phyloP scores from a whole-genome alignment of 1,140 invertebrate genomes.

The Eubasilissa regina region DNA sequence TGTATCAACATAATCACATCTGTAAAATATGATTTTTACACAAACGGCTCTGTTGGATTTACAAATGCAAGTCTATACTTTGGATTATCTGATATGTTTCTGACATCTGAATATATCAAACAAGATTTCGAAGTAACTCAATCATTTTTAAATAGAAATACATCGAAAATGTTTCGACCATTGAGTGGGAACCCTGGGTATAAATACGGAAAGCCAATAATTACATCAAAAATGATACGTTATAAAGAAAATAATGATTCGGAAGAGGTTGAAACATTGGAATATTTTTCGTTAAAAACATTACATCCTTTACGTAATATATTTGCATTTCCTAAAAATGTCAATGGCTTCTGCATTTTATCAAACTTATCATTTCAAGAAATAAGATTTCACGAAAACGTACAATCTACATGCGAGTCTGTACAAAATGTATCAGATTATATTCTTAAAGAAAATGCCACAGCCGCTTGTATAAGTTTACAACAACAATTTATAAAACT shows the following conservation, averaged over 20 bases:
- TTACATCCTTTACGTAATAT: conserved; percentile 64
- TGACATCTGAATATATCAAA: conserved; percentile 63
- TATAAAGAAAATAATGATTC: conserved; percentile 58
- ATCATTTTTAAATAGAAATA: conserved; percentile 68
- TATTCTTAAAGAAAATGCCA: conserved; percentile 65
- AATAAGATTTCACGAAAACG: conserved; percentile 71
- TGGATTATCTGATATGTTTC: conserved; percentile 64
- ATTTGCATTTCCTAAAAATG: conserved; percentile 67
- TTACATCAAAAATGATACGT: conserved; percentile 68
- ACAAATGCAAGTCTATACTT: conserved; percentile 67
- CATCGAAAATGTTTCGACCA: conserved; percentile 63
- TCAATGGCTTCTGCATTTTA: conserved; percentile 66
- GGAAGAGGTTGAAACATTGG: conserved; percentile 60
- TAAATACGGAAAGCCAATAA: conserved; percentile 75
- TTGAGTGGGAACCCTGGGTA: conserved; percentile 83
- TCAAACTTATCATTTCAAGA: conserved; percentile 63
- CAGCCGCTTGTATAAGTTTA: conserved; percentile 66
- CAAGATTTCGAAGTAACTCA: conserved; percentile 72
- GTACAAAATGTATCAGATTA: conserved; percentile 55
- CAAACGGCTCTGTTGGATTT: conserved; percentile 75
- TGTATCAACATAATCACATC: conserved; percentile 70
- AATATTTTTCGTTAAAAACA: conserved; percentile 61
- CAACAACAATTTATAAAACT: conserved; percentile 68
- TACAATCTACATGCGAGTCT: conserved; percentile 68
- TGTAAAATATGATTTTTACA: conserved; percentile 72